A percentile compares a stretch with the other conserved stretches of the same genome.
These are phyloP conservation scores for Eudemis profundana DNA, from an alignment of 2,888 invertebrate species.

Conservation along the genomic window DNA sequence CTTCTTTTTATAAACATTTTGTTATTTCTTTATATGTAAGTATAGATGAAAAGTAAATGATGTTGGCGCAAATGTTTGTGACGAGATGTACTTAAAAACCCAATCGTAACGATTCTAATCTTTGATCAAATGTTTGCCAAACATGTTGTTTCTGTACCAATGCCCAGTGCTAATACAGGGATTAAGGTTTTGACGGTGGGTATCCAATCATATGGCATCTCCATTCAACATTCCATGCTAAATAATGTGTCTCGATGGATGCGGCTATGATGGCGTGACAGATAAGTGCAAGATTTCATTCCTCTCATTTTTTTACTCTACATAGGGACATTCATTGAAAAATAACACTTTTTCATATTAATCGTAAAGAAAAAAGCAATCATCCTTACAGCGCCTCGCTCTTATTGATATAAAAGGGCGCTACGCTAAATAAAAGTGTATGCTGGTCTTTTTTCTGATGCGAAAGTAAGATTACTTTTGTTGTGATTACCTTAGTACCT, in stretches of 20 bases:
- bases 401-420: too few relatives aligned
- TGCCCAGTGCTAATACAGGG: slow-evolving; percentile 33
- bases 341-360: slow-evolving; percentile 15
- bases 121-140: slow-evolving; percentile 13
- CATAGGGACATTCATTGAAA: slow-evolving; percentile 34
- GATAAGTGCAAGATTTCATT: slow-evolving; percentile 71
- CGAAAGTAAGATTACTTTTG: too few relatives aligned
- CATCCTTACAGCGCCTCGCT: too few relatives aligned
- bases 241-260: slow-evolving; percentile 61
- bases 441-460: too few relatives aligned
- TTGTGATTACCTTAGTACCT: too few relatives aligned
- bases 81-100: background rate
- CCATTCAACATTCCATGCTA: slow-evolving; percentile 79
- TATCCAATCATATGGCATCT: slow-evolving; percentile 45
- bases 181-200: slow-evolving; percentile 16
- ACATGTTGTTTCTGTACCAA: slow-evolving; percentile 12
- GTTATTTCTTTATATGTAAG: slow-evolving; percentile 14
- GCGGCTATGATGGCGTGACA: slow-evolving; percentile 62
- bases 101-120: background rate
- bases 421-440: too few relatives aligned
- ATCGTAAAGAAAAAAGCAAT: background rate
- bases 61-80: slow-evolving; percentile 25
- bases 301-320: slow-evolving; percentile 46
- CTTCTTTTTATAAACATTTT: background rate
- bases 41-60: slow-evolving; percentile 26